phyloP scores from a whole-genome alignment of 2,888 invertebrate species.

The Plagodis dolabraria region DNA sequence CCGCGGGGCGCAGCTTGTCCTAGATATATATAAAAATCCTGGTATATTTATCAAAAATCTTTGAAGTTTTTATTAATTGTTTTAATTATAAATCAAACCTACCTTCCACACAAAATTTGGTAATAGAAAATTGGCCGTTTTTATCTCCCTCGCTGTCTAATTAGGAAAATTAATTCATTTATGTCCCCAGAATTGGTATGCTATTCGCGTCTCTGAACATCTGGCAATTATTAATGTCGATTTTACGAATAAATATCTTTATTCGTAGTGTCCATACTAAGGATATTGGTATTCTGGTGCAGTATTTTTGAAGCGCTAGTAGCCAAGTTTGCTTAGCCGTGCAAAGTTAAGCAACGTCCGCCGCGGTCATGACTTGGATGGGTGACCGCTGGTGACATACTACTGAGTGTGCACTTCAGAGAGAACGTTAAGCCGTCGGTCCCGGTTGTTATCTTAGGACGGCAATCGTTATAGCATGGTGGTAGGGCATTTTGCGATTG shows the following conservation, averaged over 20 bases:
- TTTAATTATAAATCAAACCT: neutral
- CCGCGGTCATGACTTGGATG: no score
- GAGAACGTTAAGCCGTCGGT: no score
- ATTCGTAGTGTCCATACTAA: slow-evolving; percentile 49
- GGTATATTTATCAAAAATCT: no score
- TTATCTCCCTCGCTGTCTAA: slow-evolving; percentile 44
- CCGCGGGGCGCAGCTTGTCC: no score
- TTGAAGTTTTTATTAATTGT: neutral
- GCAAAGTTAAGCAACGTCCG: no score
- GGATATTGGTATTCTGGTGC: slow-evolving; percentile 16
- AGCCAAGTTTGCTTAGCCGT: no score
- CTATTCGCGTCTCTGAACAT: slow-evolving; percentile 57
- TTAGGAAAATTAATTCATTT: slow-evolving; percentile 67
- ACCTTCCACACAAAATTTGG: slow-evolving; percentile 11
- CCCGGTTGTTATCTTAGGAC: no score
- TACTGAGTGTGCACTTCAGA: no score
- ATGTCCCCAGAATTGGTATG: slow-evolving; percentile 72
- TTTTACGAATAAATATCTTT: slow-evolving; percentile 1
- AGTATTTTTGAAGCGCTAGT: neutral
- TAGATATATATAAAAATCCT: no score
- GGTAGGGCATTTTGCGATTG: no score
- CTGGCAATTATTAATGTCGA: slow-evolving; percentile 65
- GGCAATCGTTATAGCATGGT: no score
- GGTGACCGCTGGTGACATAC: no score
- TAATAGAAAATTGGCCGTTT: slow-evolving; percentile 23